These are phyloP conservation scores for Ruditapes philippinarum DNA, from an alignment of 1,140 invertebrate genomes.

Conservation along the genomic window DNA sequence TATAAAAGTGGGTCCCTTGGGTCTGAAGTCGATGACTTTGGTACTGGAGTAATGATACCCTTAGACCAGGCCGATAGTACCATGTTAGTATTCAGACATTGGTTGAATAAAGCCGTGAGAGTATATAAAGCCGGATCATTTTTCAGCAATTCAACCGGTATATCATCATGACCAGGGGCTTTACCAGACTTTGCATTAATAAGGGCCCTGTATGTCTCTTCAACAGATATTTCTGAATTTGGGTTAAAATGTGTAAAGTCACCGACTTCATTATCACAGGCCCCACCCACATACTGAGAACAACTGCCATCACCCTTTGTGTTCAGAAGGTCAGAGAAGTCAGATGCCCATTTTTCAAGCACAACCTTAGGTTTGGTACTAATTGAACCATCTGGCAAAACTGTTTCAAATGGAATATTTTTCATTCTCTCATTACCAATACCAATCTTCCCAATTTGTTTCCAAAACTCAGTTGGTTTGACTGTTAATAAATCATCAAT, in stretches of 20 bases:
- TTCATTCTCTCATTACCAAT: conserved; percentile 4
- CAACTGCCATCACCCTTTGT: neutral
- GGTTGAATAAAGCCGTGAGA: neutral
- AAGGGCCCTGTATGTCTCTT: neutral
- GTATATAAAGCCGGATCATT: neutral
- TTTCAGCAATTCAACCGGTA: neutral
- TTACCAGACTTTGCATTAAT: neutral
- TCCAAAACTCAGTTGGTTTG: conserved; percentile 14
- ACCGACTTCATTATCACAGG: neutral
- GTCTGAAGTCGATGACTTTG: conserved; percentile 39
- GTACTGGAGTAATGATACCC: conserved; percentile 52
- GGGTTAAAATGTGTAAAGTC: neutral
- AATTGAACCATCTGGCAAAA: neutral
- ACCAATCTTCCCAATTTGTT: conserved; percentile 24
- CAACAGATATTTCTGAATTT: neutral
- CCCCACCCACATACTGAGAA: no score
- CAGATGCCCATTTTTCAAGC: neutral
- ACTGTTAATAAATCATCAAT: neutral
- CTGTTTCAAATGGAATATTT: neutral
- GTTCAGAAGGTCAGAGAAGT: neutral
- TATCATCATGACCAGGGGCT: neutral
- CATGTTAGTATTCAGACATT: neutral
- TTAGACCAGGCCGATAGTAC: conserved; percentile 24
- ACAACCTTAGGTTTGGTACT: neutral
- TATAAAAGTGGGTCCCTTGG: conserved; percentile 43